A percentile compares a stretch with the other conserved stretches of the same genome.
phyloP scores from a whole-genome alignment of 35 echinoderm and acorn worm species.

The Amphiura filiformis region DNA sequence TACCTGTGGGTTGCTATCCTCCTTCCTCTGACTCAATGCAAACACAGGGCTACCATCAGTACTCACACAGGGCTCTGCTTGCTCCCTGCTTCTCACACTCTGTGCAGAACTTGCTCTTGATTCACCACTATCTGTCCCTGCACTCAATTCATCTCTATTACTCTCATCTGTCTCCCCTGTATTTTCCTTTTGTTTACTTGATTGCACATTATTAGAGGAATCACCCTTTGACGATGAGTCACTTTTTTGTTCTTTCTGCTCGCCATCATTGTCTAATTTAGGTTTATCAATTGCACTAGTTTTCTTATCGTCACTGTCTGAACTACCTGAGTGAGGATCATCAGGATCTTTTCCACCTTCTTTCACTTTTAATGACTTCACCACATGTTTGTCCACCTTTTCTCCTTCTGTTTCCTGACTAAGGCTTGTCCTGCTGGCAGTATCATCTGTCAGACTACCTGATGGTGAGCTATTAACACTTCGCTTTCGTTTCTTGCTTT shows the following conservation, averaged over 20 bases:
- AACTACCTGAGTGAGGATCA: conserved; percentile 11
- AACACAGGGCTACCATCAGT: conserved; percentile 2
- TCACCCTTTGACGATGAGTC: not conserved
- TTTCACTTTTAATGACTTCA: conserved; percentile 4
- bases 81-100: too few species aligned
- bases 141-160: too few species aligned
- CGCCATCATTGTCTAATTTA: not conserved
- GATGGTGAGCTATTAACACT: conserved; percentile 29
- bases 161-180: not conserved
- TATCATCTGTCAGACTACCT: conserved; percentile 32
- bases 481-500: conserved; percentile 8
- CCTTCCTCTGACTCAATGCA: conserved; percentile 64
- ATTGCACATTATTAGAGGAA: not conserved
- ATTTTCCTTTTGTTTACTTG: too few species aligned
- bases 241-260: not conserved
- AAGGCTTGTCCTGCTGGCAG: conserved; percentile 1
- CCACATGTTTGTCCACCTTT: not conserved
- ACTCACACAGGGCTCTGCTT: too few species aligned
- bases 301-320: conserved; percentile 9
- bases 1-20: conserved; percentile 78
- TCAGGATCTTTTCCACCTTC: not conserved
- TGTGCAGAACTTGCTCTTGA: not conserved
- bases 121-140: too few species aligned
- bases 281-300: not conserved
- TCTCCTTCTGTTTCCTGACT: not conserved